These are phyloP conservation scores for Spermophilus dauricus DNA, from an alignment of 2,113 vertebrate species.

Conservation along the genomic window DNA sequence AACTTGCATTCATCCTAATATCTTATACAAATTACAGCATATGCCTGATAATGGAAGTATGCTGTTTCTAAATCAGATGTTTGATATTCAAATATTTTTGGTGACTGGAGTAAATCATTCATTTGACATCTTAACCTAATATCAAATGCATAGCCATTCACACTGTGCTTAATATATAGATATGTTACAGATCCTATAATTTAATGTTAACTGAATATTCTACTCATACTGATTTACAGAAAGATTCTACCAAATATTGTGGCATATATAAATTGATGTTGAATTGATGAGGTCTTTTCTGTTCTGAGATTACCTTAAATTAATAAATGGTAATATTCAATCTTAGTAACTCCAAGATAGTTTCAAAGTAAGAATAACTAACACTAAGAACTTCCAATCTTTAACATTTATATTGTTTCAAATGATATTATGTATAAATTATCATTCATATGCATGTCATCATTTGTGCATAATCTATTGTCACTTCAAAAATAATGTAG, in stretches of 20 bases:
- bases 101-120: constrained; percentile 54
- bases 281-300: background rate
- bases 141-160: background rate
- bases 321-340: background rate
- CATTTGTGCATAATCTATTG: background rate
- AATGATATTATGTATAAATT: background rate
- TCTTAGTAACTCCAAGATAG: background rate
- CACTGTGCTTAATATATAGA: background rate
- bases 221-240: background rate
- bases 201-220: constrained; percentile 13
- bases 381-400: background rate
- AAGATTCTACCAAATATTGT: background rate
- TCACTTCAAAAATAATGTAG: background rate
- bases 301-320: background rate
- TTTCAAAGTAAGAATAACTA: too few species aligned
- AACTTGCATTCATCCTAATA: constrained; percentile 9
- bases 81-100: constrained; percentile 65
- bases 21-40: constrained; percentile 37
- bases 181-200: background rate
- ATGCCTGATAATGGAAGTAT: background rate
- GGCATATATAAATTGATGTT: background rate
- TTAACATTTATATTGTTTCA: background rate
- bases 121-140: constrained; percentile 35
- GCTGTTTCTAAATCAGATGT: background rate
- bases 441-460: background rate